Evolutionary conservation across 2,888 invertebrate species (phyloP).

Genomic region (Hermodice carunculata): DNA sequence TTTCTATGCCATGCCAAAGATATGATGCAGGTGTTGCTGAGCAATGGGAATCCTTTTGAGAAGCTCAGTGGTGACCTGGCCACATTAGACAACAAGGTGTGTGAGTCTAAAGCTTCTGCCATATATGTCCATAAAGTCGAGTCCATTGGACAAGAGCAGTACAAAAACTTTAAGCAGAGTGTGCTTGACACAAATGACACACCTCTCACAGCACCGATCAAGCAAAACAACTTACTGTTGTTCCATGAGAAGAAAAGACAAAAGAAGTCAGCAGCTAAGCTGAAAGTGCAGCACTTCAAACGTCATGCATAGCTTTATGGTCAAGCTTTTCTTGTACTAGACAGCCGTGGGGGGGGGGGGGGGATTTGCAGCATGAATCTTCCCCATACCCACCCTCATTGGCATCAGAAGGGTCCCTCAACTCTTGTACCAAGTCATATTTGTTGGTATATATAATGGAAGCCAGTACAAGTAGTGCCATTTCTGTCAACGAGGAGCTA

Average conservation of each 20-base stretch:
- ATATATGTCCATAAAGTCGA: background rate
- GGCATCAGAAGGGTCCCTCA: too few relatives aligned
- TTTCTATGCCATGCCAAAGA: constrained; percentile 19
- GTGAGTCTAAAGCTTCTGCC: background rate
- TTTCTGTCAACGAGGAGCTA: too few relatives aligned
- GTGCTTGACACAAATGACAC: constrained; percentile 17
- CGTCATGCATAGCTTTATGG: background rate
- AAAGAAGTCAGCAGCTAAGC: constrained; percentile 7
- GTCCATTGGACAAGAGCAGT: background rate
- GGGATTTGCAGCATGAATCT: constrained; percentile 27
- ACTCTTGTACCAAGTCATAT: too few relatives aligned
- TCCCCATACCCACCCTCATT: constrained; percentile 24
- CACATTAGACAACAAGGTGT: background rate
- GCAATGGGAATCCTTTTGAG: background rate
- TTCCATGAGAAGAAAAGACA: constrained; percentile 14
- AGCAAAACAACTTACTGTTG: constrained; percentile 13
- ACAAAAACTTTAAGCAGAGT: constrained; percentile 1
- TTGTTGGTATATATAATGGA: too few relatives aligned
- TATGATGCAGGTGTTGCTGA: constrained; percentile 21
- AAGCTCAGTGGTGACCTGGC: background rate
- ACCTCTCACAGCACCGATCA: constrained; percentile 17
- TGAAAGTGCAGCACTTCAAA: background rate
- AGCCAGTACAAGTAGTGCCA: too few relatives aligned
- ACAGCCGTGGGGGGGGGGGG: constrained; percentile 18
- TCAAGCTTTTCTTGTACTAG: background rate